These are phyloP conservation scores for Dipodomys merriami DNA, from an alignment of 2,113 vertebrate genomes.

Conservation along the genomic window DNA sequence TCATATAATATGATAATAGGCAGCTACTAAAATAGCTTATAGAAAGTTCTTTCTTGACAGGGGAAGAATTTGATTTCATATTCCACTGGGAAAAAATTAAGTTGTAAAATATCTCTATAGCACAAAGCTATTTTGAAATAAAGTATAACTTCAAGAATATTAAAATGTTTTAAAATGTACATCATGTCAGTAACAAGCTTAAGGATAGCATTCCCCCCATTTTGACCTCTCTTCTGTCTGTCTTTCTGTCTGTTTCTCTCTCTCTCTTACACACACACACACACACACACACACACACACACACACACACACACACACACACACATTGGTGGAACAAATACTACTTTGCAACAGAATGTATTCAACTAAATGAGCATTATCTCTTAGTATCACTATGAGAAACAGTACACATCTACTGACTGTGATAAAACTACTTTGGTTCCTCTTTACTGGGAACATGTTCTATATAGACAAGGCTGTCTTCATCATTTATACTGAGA, in stretches of 20 bases:
- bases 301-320: too few relatives aligned
- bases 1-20: background rate
- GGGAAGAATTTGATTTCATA: constrained; percentile 36
- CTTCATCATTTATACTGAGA: background rate
- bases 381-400: background rate
- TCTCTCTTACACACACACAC: too few relatives aligned
- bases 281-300: too few relatives aligned
- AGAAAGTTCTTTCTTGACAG: constrained; percentile 14
- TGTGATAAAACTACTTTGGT: background rate
- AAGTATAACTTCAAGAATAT: constrained; percentile 9
- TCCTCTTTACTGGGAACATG: background rate
- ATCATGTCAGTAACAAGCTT: background rate
- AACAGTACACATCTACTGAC: constrained; percentile 8
- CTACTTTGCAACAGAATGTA: background rate
- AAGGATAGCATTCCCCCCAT: too few relatives aligned
- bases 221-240: background rate
- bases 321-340: background rate
- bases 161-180: background rate
- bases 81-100: constrained; percentile 32
- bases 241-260: too few relatives aligned
- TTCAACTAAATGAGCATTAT: background rate
- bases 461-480: background rate
- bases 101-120: constrained; percentile 8
- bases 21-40: constrained; percentile 33
- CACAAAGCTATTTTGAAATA: constrained; percentile 34